Percentiles rank a stretch among this genome's conserved stretches.
These are phyloP conservation scores for Hystrix cristata DNA, from an alignment of 2,113 vertebrate species.

Conservation along the genomic window DNA sequence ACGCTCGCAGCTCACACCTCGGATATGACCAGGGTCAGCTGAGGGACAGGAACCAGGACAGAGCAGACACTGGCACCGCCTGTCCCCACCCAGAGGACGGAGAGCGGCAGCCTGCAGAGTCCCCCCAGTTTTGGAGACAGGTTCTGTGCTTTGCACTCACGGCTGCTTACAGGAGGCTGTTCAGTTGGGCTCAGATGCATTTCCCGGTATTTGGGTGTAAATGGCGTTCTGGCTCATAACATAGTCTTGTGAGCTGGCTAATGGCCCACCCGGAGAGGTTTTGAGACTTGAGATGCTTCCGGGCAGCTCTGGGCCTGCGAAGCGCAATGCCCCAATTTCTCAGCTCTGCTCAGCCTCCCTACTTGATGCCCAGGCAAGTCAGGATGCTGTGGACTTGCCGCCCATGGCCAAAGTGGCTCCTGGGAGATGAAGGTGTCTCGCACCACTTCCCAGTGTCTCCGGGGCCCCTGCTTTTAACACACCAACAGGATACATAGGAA, in stretches of 20 bases:
- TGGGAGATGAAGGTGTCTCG: not conserved
- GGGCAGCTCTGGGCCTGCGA: not conserved
- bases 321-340: not conserved
- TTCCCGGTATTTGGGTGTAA: not conserved
- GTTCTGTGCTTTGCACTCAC: not conserved
- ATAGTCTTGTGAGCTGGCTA: not conserved
- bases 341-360: not conserved
- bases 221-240: not conserved
- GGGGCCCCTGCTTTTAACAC: not conserved
- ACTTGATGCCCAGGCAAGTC: not conserved
- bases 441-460: not conserved
- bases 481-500: not conserved
- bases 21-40: not conserved
- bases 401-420: not conserved
- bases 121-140: not conserved
- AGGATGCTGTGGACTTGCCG: too few species aligned
- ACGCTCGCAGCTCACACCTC: not conserved
- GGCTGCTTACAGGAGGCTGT: not conserved
- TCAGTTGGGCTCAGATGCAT: not conserved
- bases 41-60: not conserved
- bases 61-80: not conserved
- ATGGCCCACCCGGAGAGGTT: not conserved
- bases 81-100: not conserved
- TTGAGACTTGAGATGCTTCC: not conserved
- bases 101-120: accelerated